These are phyloP conservation scores for Centropus unirufus DNA, from an alignment of 2,113 vertebrate genomes.

Conservation along the genomic window DNA sequence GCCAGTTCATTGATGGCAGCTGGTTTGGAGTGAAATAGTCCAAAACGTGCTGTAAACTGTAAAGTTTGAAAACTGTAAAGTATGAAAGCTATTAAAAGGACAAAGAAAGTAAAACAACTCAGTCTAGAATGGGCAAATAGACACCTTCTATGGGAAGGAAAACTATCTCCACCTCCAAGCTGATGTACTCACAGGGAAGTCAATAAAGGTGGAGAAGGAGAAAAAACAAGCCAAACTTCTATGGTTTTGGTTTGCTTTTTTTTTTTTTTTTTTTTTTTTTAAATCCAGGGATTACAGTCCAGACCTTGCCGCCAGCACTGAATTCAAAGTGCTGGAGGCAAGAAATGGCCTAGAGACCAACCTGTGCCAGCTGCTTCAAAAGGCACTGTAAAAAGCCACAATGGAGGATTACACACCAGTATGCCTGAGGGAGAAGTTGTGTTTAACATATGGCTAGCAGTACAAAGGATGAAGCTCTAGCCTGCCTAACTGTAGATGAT, in stretches of 20 bases:
- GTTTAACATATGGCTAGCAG: background rate
- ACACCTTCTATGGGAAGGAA: background rate
- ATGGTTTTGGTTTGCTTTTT: too few species aligned
- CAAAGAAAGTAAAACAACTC: constrained; percentile 22
- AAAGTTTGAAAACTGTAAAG: constrained; percentile 45
- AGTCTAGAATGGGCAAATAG: background rate
- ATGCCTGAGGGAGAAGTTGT: background rate
- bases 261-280: background rate
- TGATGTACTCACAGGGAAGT: background rate
- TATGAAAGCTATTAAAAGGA: constrained; percentile 26
- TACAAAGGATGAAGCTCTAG: background rate
- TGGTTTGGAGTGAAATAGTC: constrained; percentile 48
- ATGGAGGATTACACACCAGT: background rate
- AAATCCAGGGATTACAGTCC: background rate
- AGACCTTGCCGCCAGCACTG: background rate
- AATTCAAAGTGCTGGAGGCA: background rate
- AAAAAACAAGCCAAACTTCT: background rate
- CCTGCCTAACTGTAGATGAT: background rate
- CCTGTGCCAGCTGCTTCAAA: constrained; percentile 27
- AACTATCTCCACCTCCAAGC: background rate
- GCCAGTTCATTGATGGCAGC: constrained; percentile 60
- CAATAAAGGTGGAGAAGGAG: background rate
- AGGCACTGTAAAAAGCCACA: constrained; percentile 2
- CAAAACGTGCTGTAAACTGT: constrained; percentile 54
- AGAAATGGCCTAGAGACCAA: constrained; percentile 10